Evolutionary conservation across 2,797 vertebrate genomes (phyloP).

Genomic region (Leucoraja ocellata): DNA sequence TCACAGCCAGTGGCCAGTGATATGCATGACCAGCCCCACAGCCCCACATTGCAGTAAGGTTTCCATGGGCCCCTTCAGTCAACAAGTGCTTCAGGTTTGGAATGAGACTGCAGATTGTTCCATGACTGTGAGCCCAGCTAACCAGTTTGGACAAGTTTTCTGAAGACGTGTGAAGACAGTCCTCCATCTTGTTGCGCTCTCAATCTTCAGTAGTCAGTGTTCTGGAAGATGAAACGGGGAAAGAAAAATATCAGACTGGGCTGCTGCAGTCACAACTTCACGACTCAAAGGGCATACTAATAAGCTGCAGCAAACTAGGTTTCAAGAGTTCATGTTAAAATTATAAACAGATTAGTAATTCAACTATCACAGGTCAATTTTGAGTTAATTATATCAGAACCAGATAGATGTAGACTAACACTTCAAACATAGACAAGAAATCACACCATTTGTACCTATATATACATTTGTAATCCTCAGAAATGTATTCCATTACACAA

Average conservation of each 20-base stretch:
- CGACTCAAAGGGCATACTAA: not conserved
- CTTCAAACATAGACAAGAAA: too few species aligned
- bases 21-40: slow-evolving; percentile 80
- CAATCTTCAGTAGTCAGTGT: slow-evolving; percentile 45
- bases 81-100: slow-evolving; percentile 77
- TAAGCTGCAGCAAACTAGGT: not conserved
- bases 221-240: slow-evolving; percentile 47
- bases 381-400: not conserved
- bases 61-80: slow-evolving; percentile 69
- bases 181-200: slow-evolving; percentile 64
- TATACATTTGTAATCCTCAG: not conserved
- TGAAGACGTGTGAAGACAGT: slow-evolving; percentile 78
- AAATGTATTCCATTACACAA: not conserved
- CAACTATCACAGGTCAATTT: not conserved
- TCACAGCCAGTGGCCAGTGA: slow-evolving; percentile 75
- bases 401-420: not conserved
- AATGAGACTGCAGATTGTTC: slow-evolving; percentile 83
- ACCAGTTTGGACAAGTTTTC: slow-evolving; percentile 81
- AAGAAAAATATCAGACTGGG: slow-evolving; percentile 25
- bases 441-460: not conserved
- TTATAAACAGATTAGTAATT: not conserved
- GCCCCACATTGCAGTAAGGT: slow-evolving; percentile 75
- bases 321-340: not conserved
- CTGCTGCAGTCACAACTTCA: not conserved
- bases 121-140: slow-evolving; percentile 88